A percentile compares a stretch with the other conserved stretches of the same genome.
These are phyloP conservation scores for Vandiemenella viatica DNA, from an alignment of 2,888 invertebrate species.

Conservation along the genomic window DNA sequence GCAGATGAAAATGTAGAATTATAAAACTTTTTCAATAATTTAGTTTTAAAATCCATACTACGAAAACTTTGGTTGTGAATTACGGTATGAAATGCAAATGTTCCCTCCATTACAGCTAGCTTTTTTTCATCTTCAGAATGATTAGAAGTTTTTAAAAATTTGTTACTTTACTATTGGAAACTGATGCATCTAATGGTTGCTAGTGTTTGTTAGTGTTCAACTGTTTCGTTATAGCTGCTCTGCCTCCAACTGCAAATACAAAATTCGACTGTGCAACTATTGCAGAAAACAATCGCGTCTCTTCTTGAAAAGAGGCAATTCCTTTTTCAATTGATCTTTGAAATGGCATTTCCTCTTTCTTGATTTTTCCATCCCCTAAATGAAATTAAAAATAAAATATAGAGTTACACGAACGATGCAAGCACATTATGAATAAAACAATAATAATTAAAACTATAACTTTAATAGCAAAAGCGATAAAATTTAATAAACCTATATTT, in stretches of 20 bases:
- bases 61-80: too few relatives aligned
- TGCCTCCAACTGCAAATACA: conserved; percentile 11
- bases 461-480: too few relatives aligned
- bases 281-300: conserved; percentile 9
- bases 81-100: too few relatives aligned
- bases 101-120: conserved; percentile 8
- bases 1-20: conserved; percentile 9
- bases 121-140: conserved; percentile 17
- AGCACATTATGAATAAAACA: not conserved
- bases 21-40: too few relatives aligned
- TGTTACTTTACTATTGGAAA: not conserved
- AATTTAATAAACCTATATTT: too few relatives aligned
- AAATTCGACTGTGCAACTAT: conserved; percentile 10
- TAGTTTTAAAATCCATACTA: conserved; percentile 13
- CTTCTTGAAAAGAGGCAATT: too few relatives aligned
- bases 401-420: not conserved
- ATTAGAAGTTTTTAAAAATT: not conserved
- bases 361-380: too few relatives aligned
- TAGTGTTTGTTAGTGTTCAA: conserved; percentile 11
- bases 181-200: conserved; percentile 1
- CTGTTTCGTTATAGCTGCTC: too few relatives aligned
- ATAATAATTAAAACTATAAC: not conserved
- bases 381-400: not conserved
- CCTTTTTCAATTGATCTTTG: too few relatives aligned
- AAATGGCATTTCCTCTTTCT: not conserved